phyloP scores from a whole-genome alignment of 2,888 invertebrate genomes.

The Spisula subtruncata region DNA sequence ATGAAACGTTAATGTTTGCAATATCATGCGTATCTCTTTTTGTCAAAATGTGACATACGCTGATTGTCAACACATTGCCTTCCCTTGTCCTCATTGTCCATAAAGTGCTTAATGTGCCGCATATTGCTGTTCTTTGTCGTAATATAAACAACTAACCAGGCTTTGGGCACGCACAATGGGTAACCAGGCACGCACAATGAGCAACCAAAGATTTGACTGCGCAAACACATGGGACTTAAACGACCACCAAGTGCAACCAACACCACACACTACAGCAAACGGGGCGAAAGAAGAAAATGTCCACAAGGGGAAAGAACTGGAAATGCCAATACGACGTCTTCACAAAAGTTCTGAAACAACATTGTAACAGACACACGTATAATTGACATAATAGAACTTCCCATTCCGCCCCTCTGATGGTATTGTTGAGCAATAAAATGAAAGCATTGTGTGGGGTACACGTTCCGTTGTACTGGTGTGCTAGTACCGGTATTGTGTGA shows the following conservation, averaged over 20 bases:
- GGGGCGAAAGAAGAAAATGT: neutral
- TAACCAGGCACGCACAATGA: neutral
- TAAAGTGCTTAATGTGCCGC: neutral
- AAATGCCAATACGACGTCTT: neutral
- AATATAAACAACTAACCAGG: neutral
- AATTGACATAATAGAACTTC: neutral
- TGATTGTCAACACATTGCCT: neutral
- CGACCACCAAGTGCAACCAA: neutral
- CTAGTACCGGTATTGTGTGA: too few species aligned
- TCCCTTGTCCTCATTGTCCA: constrained; percentile 3
- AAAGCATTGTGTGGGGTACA: too few species aligned
- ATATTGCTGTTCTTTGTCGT: constrained; percentile 12
- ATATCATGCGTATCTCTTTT: neutral
- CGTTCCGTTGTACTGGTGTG: too few species aligned
- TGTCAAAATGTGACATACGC: constrained; percentile 14
- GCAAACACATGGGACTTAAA: neutral
- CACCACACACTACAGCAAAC: neutral
- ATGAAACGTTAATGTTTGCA: constrained; percentile 1
- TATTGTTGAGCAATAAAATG: neutral
- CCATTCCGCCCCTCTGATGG: neutral
- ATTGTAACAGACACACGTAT: neutral
- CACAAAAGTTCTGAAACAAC: neutral
- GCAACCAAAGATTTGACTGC: neutral
- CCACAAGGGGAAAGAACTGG: neutral
- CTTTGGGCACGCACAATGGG: neutral